These are phyloP conservation scores for Hydractinia echinata DNA, from an alignment of 30 jellyfish, hydroid and myxozoan genomes.

Conservation along the genomic window DNA sequence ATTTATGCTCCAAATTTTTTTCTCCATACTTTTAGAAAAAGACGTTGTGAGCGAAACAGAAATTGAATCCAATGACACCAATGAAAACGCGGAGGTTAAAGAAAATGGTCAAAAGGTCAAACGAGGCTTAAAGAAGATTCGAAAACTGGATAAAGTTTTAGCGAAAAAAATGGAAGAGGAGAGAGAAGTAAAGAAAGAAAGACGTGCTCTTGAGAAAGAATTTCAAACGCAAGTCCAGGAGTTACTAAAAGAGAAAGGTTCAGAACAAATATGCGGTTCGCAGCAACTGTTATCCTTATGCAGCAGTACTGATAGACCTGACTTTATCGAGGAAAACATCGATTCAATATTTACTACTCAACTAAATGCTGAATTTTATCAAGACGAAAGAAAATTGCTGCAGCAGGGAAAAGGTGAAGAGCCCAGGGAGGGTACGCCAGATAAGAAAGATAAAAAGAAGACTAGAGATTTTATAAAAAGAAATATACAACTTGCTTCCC, in stretches of 20 bases:
- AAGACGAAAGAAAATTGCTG: neutral
- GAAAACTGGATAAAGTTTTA: constrained; percentile 47
- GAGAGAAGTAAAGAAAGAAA: constrained; percentile 58
- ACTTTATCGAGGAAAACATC: constrained; percentile 34
- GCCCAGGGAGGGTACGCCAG: neutral
- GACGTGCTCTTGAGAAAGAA: constrained; percentile 47
- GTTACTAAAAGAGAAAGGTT: constrained; percentile 57
- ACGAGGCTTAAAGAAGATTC: constrained; percentile 52
- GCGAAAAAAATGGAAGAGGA: constrained; percentile 57
- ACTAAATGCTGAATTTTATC: constrained; percentile 27
- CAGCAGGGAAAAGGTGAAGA: neutral
- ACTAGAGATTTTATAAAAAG: constrained; percentile 52
- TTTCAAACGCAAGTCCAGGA: constrained; percentile 50
- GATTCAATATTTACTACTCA: constrained; percentile 49
- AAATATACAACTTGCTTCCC: constrained; percentile 64
- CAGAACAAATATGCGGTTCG: constrained; percentile 24
- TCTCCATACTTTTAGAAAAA: neutral
- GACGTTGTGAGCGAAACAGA: neutral
- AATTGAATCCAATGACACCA: neutral
- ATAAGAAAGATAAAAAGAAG: constrained; percentile 20
- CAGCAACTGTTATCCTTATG: constrained; percentile 61
- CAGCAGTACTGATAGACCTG: constrained; percentile 28
- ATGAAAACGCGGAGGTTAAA: constrained; percentile 3
- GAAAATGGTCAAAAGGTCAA: constrained; percentile 45
- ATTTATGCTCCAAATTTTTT: neutral